phyloP scores from a whole-genome alignment of 2,113 vertebrate genomes.

The Pollachius pollachius region DNA sequence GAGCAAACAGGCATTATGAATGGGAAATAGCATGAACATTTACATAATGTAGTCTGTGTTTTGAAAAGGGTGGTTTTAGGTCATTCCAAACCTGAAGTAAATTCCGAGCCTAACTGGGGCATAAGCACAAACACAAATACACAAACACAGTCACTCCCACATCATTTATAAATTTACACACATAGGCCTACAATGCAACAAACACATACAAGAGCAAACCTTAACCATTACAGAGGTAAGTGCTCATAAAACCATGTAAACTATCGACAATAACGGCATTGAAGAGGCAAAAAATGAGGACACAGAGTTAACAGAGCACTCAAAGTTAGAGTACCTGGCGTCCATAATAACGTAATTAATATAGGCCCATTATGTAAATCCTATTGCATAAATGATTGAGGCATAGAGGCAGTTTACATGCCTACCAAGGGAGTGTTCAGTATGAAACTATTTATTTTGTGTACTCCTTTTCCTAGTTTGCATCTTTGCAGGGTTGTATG shows the following conservation, averaged over 20 bases:
- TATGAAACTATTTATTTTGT: no score
- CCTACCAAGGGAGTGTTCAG: background rate
- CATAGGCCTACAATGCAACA: background rate
- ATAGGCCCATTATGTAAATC: slow-evolving; percentile 43
- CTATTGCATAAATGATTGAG: slow-evolving; percentile 36
- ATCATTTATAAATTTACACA: background rate
- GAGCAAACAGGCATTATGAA: no score
- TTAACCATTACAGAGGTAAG: no score
- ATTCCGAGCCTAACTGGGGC: background rate
- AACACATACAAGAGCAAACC: background rate
- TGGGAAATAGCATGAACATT: no score
- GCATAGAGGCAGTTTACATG: slow-evolving; percentile 24
- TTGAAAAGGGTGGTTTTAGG: no score
- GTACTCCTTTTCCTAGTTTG: no score
- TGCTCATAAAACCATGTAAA: no score
- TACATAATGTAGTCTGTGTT: no score
- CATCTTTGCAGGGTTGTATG: background rate
- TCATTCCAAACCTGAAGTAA: no score
- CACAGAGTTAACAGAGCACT: no score
- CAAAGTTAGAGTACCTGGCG: slow-evolving; percentile 25
- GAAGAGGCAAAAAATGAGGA: no score
- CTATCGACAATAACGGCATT: no score
- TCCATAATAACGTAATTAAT: slow-evolving; percentile 46
- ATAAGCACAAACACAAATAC: background rate
- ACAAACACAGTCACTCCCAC: background rate